Percentiles rank a stretch among this genome's conserved stretches.
Evolutionary conservation across 2,113 vertebrate genomes (phyloP).

Genomic region (Syngnathus scovelli): DNA sequence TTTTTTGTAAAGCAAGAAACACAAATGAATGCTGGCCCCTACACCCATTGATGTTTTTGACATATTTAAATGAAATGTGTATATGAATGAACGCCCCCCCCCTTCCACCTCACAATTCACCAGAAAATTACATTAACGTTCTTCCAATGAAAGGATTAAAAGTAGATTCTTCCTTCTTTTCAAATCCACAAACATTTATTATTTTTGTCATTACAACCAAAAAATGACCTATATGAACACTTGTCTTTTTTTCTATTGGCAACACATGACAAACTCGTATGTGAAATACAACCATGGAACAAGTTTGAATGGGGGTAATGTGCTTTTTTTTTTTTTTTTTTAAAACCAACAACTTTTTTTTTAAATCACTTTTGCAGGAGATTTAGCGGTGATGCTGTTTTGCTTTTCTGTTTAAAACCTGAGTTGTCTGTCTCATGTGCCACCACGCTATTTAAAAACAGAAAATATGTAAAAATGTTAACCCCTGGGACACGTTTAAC

Average conservation of each 20-base stretch:
- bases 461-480: slow-evolving; percentile 46
- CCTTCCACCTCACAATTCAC: not conserved
- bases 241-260: slow-evolving; percentile 68
- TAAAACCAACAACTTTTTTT: not conserved
- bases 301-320: slow-evolving; percentile 61
- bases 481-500: slow-evolving; percentile 49
- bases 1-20: slow-evolving; percentile 55
- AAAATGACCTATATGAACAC: slow-evolving; percentile 79
- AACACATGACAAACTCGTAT: slow-evolving; percentile 72
- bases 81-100: not conserved
- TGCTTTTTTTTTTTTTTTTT: slow-evolving; percentile 44
- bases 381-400: not conserved
- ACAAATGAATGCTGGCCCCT: not conserved
- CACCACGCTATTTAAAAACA: slow-evolving; percentile 45
- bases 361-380: slow-evolving; percentile 63
- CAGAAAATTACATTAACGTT: not conserved
- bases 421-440: not conserved
- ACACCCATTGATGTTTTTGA: not conserved
- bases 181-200: slow-evolving; percentile 94
- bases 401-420: slow-evolving; percentile 69
- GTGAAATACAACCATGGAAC: slow-evolving; percentile 79
- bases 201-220: slow-evolving; percentile 80
- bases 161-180: slow-evolving; percentile 38
- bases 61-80: not conserved
- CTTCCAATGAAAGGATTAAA: not conserved